Evolutionary conservation across 2,888 invertebrate genomes (phyloP).

Genomic region (Napeogenes sylphis): DNA sequence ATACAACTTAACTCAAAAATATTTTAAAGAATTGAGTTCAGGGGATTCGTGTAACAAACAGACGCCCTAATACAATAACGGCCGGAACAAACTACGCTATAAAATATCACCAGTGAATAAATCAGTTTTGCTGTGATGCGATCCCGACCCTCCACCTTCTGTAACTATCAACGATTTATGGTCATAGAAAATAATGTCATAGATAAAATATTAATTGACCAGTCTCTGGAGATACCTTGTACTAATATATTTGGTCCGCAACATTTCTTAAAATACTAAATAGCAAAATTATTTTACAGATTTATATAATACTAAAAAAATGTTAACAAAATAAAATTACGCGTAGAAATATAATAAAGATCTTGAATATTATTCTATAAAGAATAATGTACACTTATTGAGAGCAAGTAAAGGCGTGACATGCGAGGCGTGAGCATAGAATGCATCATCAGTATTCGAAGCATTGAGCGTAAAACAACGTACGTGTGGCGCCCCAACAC

Average conservation of each 20-base stretch:
- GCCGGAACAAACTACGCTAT: slow-evolving; percentile 82
- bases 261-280: background rate
- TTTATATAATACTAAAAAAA: no score
- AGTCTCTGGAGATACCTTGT: background rate
- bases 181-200: slow-evolving; percentile 60
- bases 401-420: slow-evolving; percentile 15
- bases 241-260: background rate
- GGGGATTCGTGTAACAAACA: slow-evolving; percentile 65
- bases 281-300: no score
- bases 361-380: background rate
- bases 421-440: slow-evolving; percentile 26
- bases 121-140: slow-evolving; percentile 75
- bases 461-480: slow-evolving; percentile 57
- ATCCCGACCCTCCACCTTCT: slow-evolving; percentile 52
- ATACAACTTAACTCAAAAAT: no score
- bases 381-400: background rate
- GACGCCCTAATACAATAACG: slow-evolving; percentile 82
- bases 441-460: slow-evolving; percentile 52
- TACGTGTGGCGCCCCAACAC: slow-evolving; percentile 47
- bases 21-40: slow-evolving; percentile 10
- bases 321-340: no score
- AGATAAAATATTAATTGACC: slow-evolving; percentile 70
- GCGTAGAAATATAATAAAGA: no score
- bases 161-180: slow-evolving; percentile 67
- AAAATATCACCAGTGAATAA: slow-evolving; percentile 82